Base-by-base conservation (phyloP, 1,140 invertebrate genomes). In the Drosophila serrata region DNA sequence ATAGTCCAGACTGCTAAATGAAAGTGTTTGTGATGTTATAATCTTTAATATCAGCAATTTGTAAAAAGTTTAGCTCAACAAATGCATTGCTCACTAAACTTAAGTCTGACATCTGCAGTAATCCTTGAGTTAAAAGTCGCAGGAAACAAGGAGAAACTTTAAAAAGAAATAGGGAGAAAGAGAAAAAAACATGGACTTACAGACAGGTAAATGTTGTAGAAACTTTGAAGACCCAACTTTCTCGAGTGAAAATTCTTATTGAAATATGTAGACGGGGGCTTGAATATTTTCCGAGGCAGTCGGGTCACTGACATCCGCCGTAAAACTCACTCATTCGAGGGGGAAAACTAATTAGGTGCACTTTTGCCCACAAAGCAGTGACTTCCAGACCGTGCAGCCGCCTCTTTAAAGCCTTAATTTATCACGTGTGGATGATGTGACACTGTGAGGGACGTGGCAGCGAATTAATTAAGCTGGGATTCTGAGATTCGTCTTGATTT, bases 171-270 rank as follows among this genome's bases (percentile, higher is more conserved):
- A n/a, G n/a, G n/a, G n/a, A n/a, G n/a, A n/a, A n/a, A 9, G 27
- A 4, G 15, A 5, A 29, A 49, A 17, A 49, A 49, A 31, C 11
- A 46, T 7, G 15, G 24, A 15, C 42, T 37, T 31, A 22, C 15
- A 6, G 53, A 3, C 53, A 67, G 40, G 48, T 40, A 56, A 37
- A 33, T 68, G 63, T 35, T 40, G 39, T 35, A 48, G 11, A 72
- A 70, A 48, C 65, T 58, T 70, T 70, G 35, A 42, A 17, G 40
- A 12, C 5, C 7, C 19, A 70, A 72, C 68, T 72, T 72, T 72
- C n/a, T 13, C 15, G 13, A 19, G 15, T 19, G 39, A 8, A 58
- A 64, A 56, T 57, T 75, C 43, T 37, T 65, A 22, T 51, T 39
- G 29, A 76, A 76, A 67, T 53, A 40, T 33, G 22, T 53, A 65